phyloP scores from a whole-genome alignment of 2,888 invertebrate genomes.

The Anthophora plumipes region DNA sequence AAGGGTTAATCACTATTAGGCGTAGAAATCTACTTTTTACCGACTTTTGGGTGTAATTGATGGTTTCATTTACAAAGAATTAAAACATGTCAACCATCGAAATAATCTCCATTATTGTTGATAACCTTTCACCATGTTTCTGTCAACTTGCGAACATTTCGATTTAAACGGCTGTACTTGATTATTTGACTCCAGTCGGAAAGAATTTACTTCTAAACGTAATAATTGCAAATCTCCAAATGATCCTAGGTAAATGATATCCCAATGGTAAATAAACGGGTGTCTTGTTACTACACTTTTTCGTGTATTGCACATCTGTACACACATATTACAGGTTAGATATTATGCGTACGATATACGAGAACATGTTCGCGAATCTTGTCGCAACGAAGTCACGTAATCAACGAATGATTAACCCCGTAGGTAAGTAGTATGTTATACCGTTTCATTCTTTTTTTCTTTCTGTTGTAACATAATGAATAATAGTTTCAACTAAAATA shows the following conservation, averaged over 20 bases:
- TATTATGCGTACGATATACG: neutral
- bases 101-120: too few species aligned
- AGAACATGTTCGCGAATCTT: conserved; percentile 22
- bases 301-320: conserved; percentile 11
- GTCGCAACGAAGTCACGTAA: conserved; percentile 5
- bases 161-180: too few species aligned
- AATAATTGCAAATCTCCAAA: conserved; percentile 29
- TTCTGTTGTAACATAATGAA: neutral
- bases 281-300: conserved; percentile 22
- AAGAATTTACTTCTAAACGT: too few species aligned
- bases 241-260: conserved; percentile 5
- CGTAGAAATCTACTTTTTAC: too few species aligned
- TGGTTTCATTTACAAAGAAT: too few species aligned
- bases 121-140: too few species aligned
- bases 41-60: too few species aligned
- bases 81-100: too few species aligned
- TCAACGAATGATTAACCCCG: neutral
- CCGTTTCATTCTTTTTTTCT: neutral
- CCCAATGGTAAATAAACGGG: conserved; percentile 12
- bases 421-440: neutral
- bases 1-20: too few species aligned
- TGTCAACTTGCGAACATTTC: too few species aligned
- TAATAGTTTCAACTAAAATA: neutral
- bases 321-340: neutral
- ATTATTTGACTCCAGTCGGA: too few species aligned